Conservation (phyloP, 2,797 vertebrate genomes). For the Naso thynnoides region DNA sequence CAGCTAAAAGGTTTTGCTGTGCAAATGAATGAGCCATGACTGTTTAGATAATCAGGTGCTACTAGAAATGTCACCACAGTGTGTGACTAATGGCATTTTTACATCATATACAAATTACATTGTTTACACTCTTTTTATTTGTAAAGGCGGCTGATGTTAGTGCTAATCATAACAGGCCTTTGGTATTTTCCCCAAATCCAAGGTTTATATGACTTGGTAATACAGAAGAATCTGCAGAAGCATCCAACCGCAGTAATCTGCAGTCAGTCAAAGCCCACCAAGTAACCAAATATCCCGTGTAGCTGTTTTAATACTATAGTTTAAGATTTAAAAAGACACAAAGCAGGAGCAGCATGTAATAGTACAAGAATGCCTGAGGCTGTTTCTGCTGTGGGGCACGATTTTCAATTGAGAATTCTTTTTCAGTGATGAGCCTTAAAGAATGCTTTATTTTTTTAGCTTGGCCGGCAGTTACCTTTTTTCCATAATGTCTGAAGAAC, state of each 20-base stretch:
- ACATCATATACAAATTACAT: neutral
- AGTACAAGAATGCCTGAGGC: constrained; percentile 14
- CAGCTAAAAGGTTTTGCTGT: neutral
- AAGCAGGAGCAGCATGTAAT: constrained; percentile 10
- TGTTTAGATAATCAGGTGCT: neutral
- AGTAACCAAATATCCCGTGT: constrained; percentile 1
- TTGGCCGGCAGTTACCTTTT: neutral
- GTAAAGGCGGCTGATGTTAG: neutral
- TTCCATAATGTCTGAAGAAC: constrained; percentile 13
- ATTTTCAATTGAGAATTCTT: constrained; percentile 33
- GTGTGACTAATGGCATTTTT: constrained; percentile 13
- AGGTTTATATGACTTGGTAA: neutral
- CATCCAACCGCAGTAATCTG: neutral
- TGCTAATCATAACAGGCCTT: neutral
- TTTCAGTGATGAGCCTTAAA: constrained; percentile 15
- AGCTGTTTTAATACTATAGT: constrained; percentile 4
- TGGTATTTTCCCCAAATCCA: neutral
- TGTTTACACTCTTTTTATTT: constrained; percentile 2
- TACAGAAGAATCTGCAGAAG: neutral
- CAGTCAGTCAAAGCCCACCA: constrained; percentile 4
- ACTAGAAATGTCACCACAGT: constrained; percentile 5
- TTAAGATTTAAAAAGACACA: constrained; percentile 4
- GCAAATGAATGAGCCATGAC: neutral
- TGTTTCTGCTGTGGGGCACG: constrained; percentile 22
- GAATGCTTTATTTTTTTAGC: constrained; percentile 16